These are phyloP conservation scores for Malaclemys terrapin DNA, from an alignment of 2,113 vertebrate species.

Conservation along the genomic window DNA sequence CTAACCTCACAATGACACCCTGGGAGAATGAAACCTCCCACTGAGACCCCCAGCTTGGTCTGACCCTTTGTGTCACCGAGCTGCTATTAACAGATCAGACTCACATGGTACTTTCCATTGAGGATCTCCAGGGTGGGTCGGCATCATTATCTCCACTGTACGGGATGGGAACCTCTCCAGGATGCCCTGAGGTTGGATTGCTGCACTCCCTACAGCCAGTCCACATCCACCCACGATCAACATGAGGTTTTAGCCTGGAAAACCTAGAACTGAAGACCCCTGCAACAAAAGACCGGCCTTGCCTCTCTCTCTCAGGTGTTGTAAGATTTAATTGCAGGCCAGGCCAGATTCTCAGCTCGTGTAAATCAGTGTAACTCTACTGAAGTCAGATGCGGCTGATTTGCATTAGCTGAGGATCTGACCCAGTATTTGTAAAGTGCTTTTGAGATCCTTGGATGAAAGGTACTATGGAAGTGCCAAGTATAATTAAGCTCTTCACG, in stretches of 20 bases:
- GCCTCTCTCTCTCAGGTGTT: neutral
- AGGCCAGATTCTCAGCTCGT: neutral
- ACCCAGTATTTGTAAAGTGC: neutral
- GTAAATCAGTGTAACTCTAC: neutral
- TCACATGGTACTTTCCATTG: neutral
- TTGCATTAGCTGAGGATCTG: neutral
- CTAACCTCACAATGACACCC: neutral
- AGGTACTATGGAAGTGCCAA: neutral
- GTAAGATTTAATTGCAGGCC: neutral
- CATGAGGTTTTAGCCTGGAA: neutral
- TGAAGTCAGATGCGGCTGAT: neutral
- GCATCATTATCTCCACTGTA: neutral
- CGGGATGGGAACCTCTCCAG: neutral
- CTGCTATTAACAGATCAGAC: neutral
- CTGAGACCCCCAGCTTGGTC: neutral
- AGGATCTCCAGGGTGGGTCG: neutral
- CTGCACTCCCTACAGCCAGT: neutral
- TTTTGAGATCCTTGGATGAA: neutral
- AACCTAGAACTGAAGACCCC: neutral
- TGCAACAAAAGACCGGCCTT: neutral
- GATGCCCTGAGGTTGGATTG: neutral
- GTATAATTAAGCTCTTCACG: neutral
- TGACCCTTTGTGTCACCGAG: neutral
- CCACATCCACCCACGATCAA: rapidly evolving
- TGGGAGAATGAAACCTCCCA: neutral